A percentile compares a stretch with the other conserved stretches of the same genome.
Conservation (phyloP, 2,797 vertebrate species). For the Eulemur albifrons region DNA sequence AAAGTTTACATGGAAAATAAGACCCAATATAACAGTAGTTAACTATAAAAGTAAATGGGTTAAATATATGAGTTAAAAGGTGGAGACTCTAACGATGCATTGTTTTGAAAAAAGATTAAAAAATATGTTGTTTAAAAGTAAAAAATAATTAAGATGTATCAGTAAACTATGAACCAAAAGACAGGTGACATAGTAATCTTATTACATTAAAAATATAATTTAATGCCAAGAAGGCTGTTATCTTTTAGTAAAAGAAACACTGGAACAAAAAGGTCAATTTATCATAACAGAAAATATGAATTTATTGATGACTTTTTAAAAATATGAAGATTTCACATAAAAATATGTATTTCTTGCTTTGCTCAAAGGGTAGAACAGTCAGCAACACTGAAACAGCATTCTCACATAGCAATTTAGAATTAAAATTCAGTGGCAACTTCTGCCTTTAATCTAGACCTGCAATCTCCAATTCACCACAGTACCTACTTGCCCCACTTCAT, state of each 20-base stretch:
- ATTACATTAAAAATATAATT: neutral
- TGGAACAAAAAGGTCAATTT: neutral
- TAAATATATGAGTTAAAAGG: neutral
- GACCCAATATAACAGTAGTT: neutral
- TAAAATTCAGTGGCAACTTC: neutral
- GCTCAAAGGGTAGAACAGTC: neutral
- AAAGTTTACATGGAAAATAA: neutral
- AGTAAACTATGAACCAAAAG: neutral
- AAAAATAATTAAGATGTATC: neutral
- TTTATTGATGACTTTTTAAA: neutral
- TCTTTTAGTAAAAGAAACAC: neutral
- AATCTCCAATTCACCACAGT: no score
- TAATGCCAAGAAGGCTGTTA: neutral
- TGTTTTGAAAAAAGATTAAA: neutral
- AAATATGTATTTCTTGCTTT: neutral
- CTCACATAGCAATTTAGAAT: neutral
- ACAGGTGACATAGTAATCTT: neutral
- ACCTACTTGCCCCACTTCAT: fast-evolving
- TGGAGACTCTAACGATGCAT: neutral
- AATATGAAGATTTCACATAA: neutral
- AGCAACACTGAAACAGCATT: neutral
- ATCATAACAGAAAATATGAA: neutral
- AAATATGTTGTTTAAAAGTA: neutral
- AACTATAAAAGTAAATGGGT: neutral
- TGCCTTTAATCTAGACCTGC: neutral